Base-by-base conservation (phyloP, 2,888 invertebrate species). In the Ecliptopera silaceata region DNA sequence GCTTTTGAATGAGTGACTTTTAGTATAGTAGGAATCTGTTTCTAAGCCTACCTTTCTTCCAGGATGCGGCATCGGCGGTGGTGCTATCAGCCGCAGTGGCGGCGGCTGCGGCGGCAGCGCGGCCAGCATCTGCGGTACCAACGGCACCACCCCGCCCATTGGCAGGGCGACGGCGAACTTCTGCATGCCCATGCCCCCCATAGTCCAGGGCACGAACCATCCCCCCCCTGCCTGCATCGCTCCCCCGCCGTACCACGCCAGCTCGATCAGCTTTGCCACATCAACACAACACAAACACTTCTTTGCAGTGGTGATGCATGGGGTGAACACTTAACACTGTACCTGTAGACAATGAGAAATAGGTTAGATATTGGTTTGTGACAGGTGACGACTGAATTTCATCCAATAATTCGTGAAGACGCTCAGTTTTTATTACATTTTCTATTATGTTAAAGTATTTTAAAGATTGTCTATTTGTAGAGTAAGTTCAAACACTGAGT, bases 161-260 rank as follows among this genome's bases (percentile, higher is more conserved):
- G 90, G 90, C 71, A 91, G 76, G 18, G 90, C 90, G 62, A 91
- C 90, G 53, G 90, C 90, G 69, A 90, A 91, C 77, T 91, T 90
- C 68, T 90, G 89, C 81, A 91, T 65, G 65, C 90, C 89, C 89
- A 90, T 88, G 69, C 88, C 88, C 75, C 88, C 89, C 89, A 90
- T 88, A 72, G 88, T 88, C 76, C 88, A 89, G 62, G 89, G 85
- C 71, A 89, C 79, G 78, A 89, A 89, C 77, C 90, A 89, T 44
- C 90, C 90, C 57, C 87, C 89, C 63, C 88, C 88, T 69, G 86
- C 87, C 85, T 88, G 88, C 86, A 88, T 88, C 73, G 84, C 87
- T 74, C 87, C 88, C 71, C 82, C 83, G 73, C 90, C 87, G 90
- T 89, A 90, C 91, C 91, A 91, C 88, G 90, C 91, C 90, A 91